Evolutionary conservation across 2,113 vertebrate genomes (phyloP), one percentile per base, ranked within the genome.

Genomic region (Romanogobio albipinnatus): DNA sequence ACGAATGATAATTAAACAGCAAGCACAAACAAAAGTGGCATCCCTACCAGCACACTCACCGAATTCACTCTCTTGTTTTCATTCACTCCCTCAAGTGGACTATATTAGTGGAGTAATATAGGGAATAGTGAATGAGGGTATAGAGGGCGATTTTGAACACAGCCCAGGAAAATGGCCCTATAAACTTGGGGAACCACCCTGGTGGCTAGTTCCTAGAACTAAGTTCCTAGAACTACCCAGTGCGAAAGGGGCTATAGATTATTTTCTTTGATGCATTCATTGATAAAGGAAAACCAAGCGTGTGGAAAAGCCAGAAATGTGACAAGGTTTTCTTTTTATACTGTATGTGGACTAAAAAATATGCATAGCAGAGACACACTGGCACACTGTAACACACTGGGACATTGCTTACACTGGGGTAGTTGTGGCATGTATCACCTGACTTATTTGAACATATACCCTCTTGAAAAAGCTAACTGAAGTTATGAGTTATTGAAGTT

Each of bases 221-320:
- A 39, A 39, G 39, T 39, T 39, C 39, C 6, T 39, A 5, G 36
- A 39, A 39, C 36, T 39, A 39, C 36, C 36, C 5, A 39, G 39
- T 6, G 39, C 6, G 39, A 39, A 39, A 7, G 6, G 39, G 6
- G 5, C 39, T 39, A 1, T 29, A 29, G 62, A 81, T 36, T 84
- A 24, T 53, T 76, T 89, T 88, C 17, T n/a, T 85, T 84, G 26
- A 61, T 43, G 9, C 36, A 11, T 36, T 36, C 64, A 58, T 85
- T 84, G 81, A 81, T 85, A 39, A 76, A 87, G 88, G n/a, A 75
- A 71, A 51, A 74, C 56, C 45, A 53, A 75, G 74, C 1, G 14
- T 49, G 5, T 39, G 39, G 39, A 39, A 5, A 39, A 39, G 5
- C 39, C 6, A 39, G 58, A 80, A 80, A 66, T 81, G n/a, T 26